A percentile compares a stretch with the other conserved stretches of the same genome.
phyloP scores from a whole-genome alignment of 30 jellyfish, hydroid and myxozoan species.

The Turritopsis dohrnii region DNA sequence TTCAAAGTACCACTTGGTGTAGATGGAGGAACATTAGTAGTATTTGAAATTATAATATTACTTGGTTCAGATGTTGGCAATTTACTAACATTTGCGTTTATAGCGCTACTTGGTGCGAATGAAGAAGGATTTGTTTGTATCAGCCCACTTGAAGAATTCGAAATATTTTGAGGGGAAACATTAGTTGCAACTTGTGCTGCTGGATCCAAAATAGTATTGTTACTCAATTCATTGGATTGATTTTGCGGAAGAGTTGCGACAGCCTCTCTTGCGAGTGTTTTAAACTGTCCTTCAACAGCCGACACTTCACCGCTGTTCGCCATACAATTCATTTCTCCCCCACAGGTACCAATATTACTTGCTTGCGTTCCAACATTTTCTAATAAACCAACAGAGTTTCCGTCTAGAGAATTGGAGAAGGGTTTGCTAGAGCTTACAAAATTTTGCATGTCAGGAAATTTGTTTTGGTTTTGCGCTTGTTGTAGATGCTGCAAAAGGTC shows the following conservation, averaged over 20 bases:
- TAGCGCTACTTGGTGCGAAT: not conserved
- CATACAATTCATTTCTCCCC: slow-evolving; percentile 7
- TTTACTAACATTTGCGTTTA: not conserved
- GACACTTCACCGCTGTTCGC: slow-evolving; percentile 23
- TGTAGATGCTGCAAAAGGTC: slow-evolving; percentile 4
- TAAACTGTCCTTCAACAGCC: slow-evolving; percentile 37
- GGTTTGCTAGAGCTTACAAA: not conserved
- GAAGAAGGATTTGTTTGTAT: not conserved
- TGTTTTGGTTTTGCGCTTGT: not conserved
- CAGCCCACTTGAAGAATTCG: slow-evolving; percentile 3
- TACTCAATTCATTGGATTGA: not conserved
- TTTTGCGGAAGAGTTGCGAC: not conserved
- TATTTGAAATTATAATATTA: not conserved
- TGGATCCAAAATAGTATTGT: not conserved
- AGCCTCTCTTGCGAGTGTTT: slow-evolving; percentile 34
- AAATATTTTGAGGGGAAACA: not conserved
- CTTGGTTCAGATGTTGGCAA: not conserved
- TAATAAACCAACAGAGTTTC: not conserved
- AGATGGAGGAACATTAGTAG: not conserved
- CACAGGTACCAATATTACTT: slow-evolving; percentile 14
- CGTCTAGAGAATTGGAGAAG: not conserved
- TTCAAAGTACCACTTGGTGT: not conserved
- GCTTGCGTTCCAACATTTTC: slow-evolving; percentile 3
- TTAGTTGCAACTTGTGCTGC: not conserved
- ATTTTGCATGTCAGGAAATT: not conserved